Evolutionary conservation across 1,140 invertebrate genomes (phyloP).

Genomic region (Oppia nitens): DNA sequence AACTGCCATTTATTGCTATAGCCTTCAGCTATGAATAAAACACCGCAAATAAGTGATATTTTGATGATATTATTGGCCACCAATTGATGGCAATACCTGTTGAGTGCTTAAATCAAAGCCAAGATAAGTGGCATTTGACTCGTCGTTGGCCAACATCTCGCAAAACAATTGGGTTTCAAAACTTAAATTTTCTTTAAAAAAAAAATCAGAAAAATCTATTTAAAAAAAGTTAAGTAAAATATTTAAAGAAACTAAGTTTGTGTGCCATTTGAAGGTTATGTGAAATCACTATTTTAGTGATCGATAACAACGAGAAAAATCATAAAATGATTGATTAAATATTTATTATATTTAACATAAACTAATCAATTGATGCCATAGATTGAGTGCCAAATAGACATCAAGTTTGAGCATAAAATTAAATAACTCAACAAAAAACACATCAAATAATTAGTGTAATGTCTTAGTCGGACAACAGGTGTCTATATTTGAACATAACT

Average conservation of each 20-base stretch:
- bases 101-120: constrained; percentile 24
- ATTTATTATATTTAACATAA: too few relatives aligned
- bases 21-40: constrained; percentile 60
- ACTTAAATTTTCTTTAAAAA: not conserved
- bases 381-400: too few relatives aligned
- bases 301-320: too few relatives aligned
- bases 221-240: not conserved
- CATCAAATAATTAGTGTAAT: too few relatives aligned
- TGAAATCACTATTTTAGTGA: too few relatives aligned
- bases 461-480: too few relatives aligned
- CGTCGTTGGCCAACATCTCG: constrained; percentile 1
- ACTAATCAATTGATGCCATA: too few relatives aligned
- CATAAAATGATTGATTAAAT: too few relatives aligned
- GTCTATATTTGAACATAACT: too few relatives aligned
- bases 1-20: constrained; percentile 54
- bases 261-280: constrained; percentile 5
- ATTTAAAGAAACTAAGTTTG: not conserved
- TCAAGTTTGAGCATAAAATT: too few relatives aligned
- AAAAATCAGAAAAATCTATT: not conserved
- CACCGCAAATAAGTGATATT: constrained; percentile 10
- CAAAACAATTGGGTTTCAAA: not conserved
- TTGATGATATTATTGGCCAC: not conserved
- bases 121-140: constrained; percentile 14
- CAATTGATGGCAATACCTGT: constrained; percentile 17
- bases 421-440: too few relatives aligned